Evolutionary conservation across 1,140 invertebrate species (phyloP), one percentile per base, ranked within the genome.

Genomic region (Trichonephila clavipes): DNA sequence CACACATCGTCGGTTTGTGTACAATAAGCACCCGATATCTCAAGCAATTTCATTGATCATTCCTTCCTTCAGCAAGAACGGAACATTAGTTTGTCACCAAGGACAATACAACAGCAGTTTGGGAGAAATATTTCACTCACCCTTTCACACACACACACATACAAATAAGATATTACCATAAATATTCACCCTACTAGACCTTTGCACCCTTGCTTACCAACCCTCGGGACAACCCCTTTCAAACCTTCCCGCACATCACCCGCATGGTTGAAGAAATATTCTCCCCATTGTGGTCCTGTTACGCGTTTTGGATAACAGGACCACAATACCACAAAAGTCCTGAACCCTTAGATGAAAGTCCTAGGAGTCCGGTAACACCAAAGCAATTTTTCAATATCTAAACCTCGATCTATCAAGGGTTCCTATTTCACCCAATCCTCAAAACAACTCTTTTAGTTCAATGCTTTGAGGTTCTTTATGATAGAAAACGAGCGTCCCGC

Each of bases 391-490:
- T 89, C 88, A 89, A 89, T 58, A 72, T 89, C 64, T 5, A 21
- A 34, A 64, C 34, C 58, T 34, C n/a, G 24, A 89, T 51, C 64
- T 58, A 72, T 61, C 85, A 64, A 64, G 62, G 88, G 88, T 69
- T 89, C 88, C 66, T 77, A 89, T 89, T 89, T 89, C 66, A 89
- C 40, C 40, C 51, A 58, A 58, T 21, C 44, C 62, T 59, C 88
- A 34, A 89, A 87, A 89, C 88, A 89, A 72, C 88, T 77, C 40
- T 72, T 85, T 85, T 72, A 28, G 62, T 44, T 66, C 86, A 62
- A 40, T 64, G 62, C 59, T 21, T 21, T n/a, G 59, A 14, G 82
- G 58, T 85, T 59, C 69, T 85, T 85, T 59, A 58, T 19, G 16
- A 7, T 0, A n/a, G 34, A 34, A 59, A 51, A 85, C 83, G 44